Conservation (phyloP, 2,113 vertebrate genomes). For the Psophia crepitans region DNA sequence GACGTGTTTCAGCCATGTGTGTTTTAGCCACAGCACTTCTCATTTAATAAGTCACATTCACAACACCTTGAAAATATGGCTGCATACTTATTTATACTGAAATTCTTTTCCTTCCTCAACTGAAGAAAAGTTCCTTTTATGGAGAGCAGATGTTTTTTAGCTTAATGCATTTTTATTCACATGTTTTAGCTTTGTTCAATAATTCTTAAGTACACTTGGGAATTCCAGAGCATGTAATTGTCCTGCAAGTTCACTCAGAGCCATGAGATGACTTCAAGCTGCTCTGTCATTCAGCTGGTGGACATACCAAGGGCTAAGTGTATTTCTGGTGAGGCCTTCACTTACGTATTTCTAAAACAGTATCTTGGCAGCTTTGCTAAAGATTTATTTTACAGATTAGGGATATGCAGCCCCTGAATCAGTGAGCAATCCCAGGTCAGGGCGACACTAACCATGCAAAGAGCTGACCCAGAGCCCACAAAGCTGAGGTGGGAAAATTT, state of each 20-base stretch:
- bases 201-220: constrained; percentile 41
- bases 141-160: constrained; percentile 58
- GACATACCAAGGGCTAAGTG: not conserved
- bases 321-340: not conserved
- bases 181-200: constrained; percentile 62
- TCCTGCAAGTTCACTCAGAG: constrained; percentile 36
- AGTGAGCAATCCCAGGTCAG: not conserved
- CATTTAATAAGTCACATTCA: constrained; percentile 19
- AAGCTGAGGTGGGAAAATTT: not conserved
- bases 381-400: constrained; percentile 16
- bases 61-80: constrained; percentile 61
- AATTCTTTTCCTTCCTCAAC: constrained; percentile 49
- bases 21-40: constrained; percentile 27
- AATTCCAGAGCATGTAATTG: constrained; percentile 45
- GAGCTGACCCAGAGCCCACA: not conserved
- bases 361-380: not conserved
- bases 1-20: constrained; percentile 26
- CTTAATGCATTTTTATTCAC: constrained; percentile 59
- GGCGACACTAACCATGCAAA: not conserved
- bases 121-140: constrained; percentile 59
- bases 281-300: constrained; percentile 32
- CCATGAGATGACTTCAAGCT: not conserved
- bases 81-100: constrained; percentile 34
- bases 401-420: not conserved
- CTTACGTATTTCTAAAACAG: not conserved